phyloP scores from a whole-genome alignment of 2,888 invertebrate genomes.

The Zygogramma bicolorata region DNA sequence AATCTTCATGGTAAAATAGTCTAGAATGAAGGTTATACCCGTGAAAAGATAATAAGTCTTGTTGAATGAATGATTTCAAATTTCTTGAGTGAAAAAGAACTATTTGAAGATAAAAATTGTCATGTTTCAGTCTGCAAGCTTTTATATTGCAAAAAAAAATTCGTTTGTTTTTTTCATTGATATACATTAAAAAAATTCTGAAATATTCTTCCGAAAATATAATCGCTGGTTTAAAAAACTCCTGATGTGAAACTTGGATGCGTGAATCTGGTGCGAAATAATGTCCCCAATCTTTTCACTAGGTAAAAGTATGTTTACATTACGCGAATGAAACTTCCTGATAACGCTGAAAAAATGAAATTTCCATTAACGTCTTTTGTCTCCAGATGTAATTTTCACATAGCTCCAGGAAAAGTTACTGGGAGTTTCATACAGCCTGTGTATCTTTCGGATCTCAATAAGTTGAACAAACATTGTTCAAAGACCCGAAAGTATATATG shows the following conservation, averaged over 20 bases:
- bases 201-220: no score
- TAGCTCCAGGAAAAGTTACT: not conserved
- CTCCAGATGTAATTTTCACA: not conserved
- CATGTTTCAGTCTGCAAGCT: no score
- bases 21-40: no score
- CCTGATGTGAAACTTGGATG: not conserved
- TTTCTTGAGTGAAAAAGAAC: no score
- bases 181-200: no score
- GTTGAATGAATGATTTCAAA: no score
- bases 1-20: no score
- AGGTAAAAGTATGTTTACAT: not conserved
- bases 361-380: not conserved
- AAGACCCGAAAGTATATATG: not conserved
- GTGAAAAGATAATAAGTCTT: no score
- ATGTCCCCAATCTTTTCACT: not conserved
- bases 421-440: not conserved
- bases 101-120: no score
- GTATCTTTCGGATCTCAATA: not conserved
- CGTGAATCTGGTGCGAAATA: not conserved
- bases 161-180: no score
- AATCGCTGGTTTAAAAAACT: no score
- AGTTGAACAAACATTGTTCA: not conserved
- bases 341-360: not conserved
- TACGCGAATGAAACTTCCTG: not conserved
- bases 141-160: no score